These are phyloP conservation scores for Ispidina picta DNA, from an alignment of 2,797 vertebrate genomes.

Conservation along the genomic window DNA sequence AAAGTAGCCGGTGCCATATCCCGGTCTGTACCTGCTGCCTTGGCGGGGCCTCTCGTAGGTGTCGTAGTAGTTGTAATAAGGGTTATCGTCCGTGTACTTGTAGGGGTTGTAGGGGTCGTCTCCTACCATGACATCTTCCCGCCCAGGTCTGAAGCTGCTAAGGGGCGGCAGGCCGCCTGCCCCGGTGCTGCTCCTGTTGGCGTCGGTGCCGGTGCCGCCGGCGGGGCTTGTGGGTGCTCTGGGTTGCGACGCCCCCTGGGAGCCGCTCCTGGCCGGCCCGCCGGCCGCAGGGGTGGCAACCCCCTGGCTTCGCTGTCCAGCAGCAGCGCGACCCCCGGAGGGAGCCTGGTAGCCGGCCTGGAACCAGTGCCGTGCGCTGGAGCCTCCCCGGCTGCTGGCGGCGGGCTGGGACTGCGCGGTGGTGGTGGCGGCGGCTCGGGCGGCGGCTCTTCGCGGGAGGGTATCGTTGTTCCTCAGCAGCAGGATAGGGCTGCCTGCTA, in stretches of 20 bases:
- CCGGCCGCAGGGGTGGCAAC: too few relatives aligned
- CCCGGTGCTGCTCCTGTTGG: constrained; percentile 29
- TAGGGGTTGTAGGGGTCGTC: constrained; percentile 91
- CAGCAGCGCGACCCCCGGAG: not conserved
- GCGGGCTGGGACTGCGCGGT: not conserved
- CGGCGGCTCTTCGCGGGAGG: too few relatives aligned
- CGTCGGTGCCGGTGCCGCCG: not conserved
- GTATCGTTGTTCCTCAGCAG: too few relatives aligned
- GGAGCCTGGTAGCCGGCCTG: constrained; percentile 65
- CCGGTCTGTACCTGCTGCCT: constrained; percentile 83
- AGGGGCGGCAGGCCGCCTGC: not conserved
- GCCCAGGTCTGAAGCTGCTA: constrained; percentile 60
- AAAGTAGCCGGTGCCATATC: constrained; percentile 92
- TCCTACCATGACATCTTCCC: constrained; percentile 84
- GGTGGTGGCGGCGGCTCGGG: not conserved
- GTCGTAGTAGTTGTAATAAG: constrained; percentile 91
- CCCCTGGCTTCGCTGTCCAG: not conserved
- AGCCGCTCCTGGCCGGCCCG: not conserved
- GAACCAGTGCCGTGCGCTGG: constrained; percentile 74
- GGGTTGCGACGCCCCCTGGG: not conserved
- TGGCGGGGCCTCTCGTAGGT: constrained; percentile 88
- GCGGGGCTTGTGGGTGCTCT: constrained; percentile 24
- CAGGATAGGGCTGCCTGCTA: too few relatives aligned
- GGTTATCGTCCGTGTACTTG: constrained; percentile 87
- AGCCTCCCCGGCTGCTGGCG: constrained; percentile 11